Evolutionary conservation across 2,113 vertebrate genomes (phyloP).

Genomic region (Solenodon paradoxus): DNA sequence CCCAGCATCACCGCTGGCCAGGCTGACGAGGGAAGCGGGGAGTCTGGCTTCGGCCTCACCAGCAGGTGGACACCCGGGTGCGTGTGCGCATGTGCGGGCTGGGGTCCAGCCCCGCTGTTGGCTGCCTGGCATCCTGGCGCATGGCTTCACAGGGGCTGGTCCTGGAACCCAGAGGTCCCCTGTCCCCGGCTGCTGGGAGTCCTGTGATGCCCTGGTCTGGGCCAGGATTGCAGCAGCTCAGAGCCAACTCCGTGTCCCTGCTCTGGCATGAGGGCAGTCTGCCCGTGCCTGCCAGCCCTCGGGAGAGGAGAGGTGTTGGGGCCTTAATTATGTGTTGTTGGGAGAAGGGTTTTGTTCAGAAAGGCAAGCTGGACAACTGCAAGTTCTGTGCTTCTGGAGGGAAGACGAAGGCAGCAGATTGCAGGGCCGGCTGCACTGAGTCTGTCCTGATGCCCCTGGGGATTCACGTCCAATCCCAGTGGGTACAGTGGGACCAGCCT

Average conservation of each 20-base stretch:
- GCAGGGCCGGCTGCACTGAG: slow-evolving; percentile 55
- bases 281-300: neutral
- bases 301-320: neutral
- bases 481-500: slow-evolving; percentile 78
- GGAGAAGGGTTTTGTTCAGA: slow-evolving; percentile 31
- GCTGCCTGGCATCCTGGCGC: slow-evolving; percentile 53
- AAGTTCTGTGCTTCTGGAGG: slow-evolving; percentile 51
- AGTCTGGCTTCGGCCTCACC: neutral
- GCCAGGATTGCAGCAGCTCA: slow-evolving; percentile 39
- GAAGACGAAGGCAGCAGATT: slow-evolving; percentile 37
- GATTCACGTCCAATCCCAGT: slow-evolving; percentile 43
- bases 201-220: slow-evolving; percentile 58
- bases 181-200: neutral
- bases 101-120: slow-evolving; percentile 22
- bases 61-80: slow-evolving; percentile 64
- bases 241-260: slow-evolving; percentile 37
- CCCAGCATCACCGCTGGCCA: neutral
- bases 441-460: slow-evolving; percentile 58
- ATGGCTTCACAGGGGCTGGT: slow-evolving; percentile 70
- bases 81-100: slow-evolving; percentile 62
- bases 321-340: slow-evolving; percentile 25
- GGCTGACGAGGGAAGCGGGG: neutral
- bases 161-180: slow-evolving; percentile 37
- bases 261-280: neutral
- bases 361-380: neutral